phyloP scores from a whole-genome alignment of 2,888 invertebrate genomes.

The Trissoscelio sp. region DNA sequence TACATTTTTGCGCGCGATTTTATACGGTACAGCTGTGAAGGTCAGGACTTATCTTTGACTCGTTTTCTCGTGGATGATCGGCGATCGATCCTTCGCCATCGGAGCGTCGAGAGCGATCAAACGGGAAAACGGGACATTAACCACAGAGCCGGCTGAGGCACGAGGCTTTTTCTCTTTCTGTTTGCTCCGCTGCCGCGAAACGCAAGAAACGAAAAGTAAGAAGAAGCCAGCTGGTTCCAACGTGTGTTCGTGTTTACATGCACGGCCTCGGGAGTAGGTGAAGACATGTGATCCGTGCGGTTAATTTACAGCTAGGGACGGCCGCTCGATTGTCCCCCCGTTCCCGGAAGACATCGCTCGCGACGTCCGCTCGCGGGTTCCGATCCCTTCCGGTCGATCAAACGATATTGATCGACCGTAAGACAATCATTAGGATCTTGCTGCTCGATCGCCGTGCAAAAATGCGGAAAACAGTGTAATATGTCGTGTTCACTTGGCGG shows the following conservation, averaged over 20 bases:
- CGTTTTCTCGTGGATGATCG: conserved; percentile 64
- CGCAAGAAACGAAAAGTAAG: conserved; percentile 69
- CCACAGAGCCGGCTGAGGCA: conserved; percentile 75
- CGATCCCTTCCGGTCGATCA: conserved; percentile 56
- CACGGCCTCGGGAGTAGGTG: conserved; percentile 38
- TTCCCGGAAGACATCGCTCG: conserved; percentile 50
- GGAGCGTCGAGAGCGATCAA: conserved; percentile 79
- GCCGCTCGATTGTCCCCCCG: conserved; percentile 28
- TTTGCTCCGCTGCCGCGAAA: conserved; percentile 69
- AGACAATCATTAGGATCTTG: conserved; percentile 43
- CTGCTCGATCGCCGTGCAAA: conserved; percentile 37
- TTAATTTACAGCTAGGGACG: conserved; percentile 71
- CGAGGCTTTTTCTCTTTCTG: conserved; percentile 51
- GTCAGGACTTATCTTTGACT: conserved; percentile 68
- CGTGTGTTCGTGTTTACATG: conserved; percentile 59
- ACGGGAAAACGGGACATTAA: conserved; percentile 79
- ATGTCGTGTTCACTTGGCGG: conserved; percentile 46
- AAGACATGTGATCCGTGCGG: conserved; percentile 67
- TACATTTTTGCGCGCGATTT: conserved; percentile 50
- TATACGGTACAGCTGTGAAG: conserved; percentile 66
- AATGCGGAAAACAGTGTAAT: conserved; percentile 39
- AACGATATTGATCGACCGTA: conserved; percentile 57
- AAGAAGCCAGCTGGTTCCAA: conserved; percentile 72
- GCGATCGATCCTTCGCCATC: conserved; percentile 64
- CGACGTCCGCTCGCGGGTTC: conserved; percentile 22